Conservation (phyloP, 2,888 invertebrate genomes). For the Idaea dimidiata region DNA sequence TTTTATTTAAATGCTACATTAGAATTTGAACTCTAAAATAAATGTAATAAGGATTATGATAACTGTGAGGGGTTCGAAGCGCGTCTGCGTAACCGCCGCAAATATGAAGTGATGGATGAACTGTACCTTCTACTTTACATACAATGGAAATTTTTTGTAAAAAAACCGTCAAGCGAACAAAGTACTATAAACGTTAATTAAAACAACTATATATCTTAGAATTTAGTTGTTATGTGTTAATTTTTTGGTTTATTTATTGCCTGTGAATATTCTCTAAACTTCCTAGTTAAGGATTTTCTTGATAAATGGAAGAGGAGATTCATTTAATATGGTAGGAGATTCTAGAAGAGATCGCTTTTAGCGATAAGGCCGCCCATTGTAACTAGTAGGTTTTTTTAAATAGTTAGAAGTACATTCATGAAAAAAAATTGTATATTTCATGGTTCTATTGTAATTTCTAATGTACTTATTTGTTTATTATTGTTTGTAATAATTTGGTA, state of each 20-base stretch:
- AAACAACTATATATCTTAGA: slow-evolving; percentile 65
- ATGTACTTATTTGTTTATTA: too few relatives aligned
- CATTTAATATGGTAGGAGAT: too few relatives aligned
- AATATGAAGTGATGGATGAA: slow-evolving; percentile 78
- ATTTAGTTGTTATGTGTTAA: slow-evolving; percentile 58
- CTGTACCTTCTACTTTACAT: slow-evolving; percentile 67
- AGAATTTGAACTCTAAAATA: not conserved
- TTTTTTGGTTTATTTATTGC: slow-evolving; percentile 50
- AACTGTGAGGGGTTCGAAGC: not conserved
- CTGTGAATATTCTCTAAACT: slow-evolving; percentile 36
- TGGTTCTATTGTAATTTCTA: too few relatives aligned
- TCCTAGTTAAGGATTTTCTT: not conserved
- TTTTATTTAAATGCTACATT: not conserved
- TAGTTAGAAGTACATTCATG: too few relatives aligned
- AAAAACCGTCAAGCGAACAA: slow-evolving; percentile 56
- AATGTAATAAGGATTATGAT: slow-evolving; percentile 43
- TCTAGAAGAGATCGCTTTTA: too few relatives aligned
- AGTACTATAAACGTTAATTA: slow-evolving; percentile 73
- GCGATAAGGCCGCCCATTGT: too few relatives aligned
- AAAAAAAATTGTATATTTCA: too few relatives aligned
- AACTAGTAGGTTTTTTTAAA: too few relatives aligned
- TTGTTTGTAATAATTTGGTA: too few relatives aligned
- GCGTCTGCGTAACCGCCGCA: slow-evolving; percentile 38
- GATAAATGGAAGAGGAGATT: too few relatives aligned
- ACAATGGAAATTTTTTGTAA: slow-evolving; percentile 71